Evolutionary conservation across 2,888 invertebrate species (phyloP).

Genomic region (Athalia circularis): DNA sequence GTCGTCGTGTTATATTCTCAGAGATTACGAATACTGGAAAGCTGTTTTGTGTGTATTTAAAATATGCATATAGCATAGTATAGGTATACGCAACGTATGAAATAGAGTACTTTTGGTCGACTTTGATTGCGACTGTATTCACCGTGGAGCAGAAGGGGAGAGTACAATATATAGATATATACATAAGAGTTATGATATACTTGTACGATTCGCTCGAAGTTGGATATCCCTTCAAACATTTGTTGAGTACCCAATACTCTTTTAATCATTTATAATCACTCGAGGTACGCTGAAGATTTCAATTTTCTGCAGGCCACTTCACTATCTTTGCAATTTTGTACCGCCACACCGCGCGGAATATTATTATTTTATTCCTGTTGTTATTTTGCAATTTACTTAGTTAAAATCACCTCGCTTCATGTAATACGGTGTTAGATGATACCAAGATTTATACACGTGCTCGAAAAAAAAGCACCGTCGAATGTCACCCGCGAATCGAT

Average conservation of each 20-base stretch:
- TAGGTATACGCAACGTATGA: constrained; percentile 13
- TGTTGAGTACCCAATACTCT: constrained; percentile 4
- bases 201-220: background rate
- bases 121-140: constrained; percentile 35
- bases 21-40: constrained; percentile 37
- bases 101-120: constrained; percentile 32
- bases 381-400: no score
- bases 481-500: constrained; percentile 14
- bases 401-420: no score
- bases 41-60: background rate
- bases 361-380: no score
- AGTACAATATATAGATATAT: background rate
- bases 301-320: background rate
- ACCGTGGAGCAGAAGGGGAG: background rate
- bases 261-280: constrained; percentile 29
- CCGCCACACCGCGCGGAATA: no score
- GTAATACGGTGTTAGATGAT: no score
- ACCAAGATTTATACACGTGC: background rate
- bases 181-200: no score
- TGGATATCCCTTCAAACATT: background rate
- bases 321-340: background rate
- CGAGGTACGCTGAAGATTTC: constrained; percentile 18
- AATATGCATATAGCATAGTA: no score
- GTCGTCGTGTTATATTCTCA: background rate
- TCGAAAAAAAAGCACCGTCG: background rate